These are phyloP conservation scores for Cephus sareptanus DNA, from an alignment of 2,888 invertebrate species.

Conservation along the genomic window DNA sequence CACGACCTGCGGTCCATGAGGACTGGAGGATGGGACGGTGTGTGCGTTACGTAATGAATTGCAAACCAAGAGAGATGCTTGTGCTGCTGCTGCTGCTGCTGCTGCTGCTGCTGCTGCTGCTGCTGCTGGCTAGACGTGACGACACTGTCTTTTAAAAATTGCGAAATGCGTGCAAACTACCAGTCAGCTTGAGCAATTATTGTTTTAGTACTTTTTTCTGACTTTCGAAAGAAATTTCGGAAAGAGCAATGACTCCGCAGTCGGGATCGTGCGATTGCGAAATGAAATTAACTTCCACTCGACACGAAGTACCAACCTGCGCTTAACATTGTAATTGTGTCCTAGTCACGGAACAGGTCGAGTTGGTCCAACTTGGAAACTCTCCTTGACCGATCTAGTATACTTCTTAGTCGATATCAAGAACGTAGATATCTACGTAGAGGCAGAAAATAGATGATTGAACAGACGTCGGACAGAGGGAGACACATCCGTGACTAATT, in stretches of 20 bases:
- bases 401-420: background rate
- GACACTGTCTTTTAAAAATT: background rate
- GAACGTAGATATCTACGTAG: constrained; percentile 4
- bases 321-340: too few relatives aligned
- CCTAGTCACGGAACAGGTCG: too few relatives aligned
- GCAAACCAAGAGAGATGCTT: background rate
- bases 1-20: background rate
- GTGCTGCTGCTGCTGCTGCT: too few relatives aligned
- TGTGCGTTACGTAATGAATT: background rate
- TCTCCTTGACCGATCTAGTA: background rate
- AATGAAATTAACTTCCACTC: too few relatives aligned
- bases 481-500: constrained; percentile 15
- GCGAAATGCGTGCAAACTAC: background rate
- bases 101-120: too few relatives aligned
- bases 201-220: background rate
- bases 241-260: background rate
- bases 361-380: background rate
- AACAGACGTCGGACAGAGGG: constrained; percentile 7
- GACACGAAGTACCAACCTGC: too few relatives aligned
- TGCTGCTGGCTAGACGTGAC: background rate
- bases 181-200: background rate
- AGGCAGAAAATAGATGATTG: background rate
- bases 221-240: background rate
- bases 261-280: background rate
- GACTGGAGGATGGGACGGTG: background rate